These are phyloP conservation scores for Trichopria drosophilae DNA, from an alignment of 2,888 invertebrate species.

Conservation along the genomic window DNA sequence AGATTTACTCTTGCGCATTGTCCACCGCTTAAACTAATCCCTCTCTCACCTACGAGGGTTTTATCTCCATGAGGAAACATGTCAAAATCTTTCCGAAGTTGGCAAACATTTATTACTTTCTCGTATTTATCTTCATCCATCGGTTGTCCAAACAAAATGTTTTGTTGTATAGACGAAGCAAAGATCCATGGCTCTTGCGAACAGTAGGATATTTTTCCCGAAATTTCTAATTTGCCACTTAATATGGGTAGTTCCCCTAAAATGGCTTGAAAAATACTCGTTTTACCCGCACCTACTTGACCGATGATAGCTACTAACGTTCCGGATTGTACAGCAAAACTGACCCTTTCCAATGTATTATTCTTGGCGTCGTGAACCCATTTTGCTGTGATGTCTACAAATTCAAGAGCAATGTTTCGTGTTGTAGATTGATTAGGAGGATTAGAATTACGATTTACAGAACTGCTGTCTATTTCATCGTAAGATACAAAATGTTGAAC, in stretches of 20 bases:
- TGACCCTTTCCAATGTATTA: slow-evolving; percentile 71
- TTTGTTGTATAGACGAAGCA: slow-evolving; percentile 68
- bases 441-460: slow-evolving; percentile 60
- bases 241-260: slow-evolving; percentile 69
- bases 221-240: slow-evolving; percentile 64
- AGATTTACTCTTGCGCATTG: slow-evolving; percentile 80
- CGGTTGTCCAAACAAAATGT: slow-evolving; percentile 58
- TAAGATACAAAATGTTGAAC: slow-evolving; percentile 52
- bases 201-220: slow-evolving; percentile 74
- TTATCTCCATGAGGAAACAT: slow-evolving; percentile 72
- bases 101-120: slow-evolving; percentile 68
- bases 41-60: slow-evolving; percentile 81
- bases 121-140: slow-evolving; percentile 52
- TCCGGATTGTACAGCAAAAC: slow-evolving; percentile 67
- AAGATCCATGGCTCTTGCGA: slow-evolving; percentile 85
- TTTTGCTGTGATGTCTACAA: slow-evolving; percentile 69
- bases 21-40: slow-evolving; percentile 79
- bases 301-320: slow-evolving; percentile 68
- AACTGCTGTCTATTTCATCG: slow-evolving; percentile 45
- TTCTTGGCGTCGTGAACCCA: slow-evolving; percentile 68
- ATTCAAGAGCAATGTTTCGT: slow-evolving; percentile 56
- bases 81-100: slow-evolving; percentile 73
- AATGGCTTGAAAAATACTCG: slow-evolving; percentile 62
- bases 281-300: slow-evolving; percentile 70
- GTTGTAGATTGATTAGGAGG: no score